Conservation (phyloP, 2,888 invertebrate species). For the Caenorhabditis sp. region DNA sequence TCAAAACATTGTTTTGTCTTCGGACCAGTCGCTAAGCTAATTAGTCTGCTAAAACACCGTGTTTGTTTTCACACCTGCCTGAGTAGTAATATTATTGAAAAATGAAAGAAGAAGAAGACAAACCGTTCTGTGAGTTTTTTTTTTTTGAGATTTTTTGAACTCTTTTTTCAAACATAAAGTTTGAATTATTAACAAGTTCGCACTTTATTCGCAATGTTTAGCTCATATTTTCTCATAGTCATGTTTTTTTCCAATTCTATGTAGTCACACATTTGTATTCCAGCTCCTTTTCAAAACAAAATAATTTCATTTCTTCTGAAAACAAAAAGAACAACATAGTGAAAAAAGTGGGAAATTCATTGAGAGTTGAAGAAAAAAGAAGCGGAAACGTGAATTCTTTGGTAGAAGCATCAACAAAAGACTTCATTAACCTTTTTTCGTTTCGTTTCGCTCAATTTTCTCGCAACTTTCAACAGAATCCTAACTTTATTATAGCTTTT, state of each 20-base stretch:
- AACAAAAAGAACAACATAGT: slow-evolving; percentile 5
- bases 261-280: slow-evolving; percentile 2
- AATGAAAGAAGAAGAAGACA: neutral
- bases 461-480: neutral
- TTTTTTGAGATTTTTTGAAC: neutral
- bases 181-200: neutral
- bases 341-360: slow-evolving; percentile 1
- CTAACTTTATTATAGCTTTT: neutral
- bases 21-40: neutral
- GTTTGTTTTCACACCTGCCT: neutral
- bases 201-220: neutral
- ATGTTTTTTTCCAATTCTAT: neutral
- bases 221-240: neutral
- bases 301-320: slow-evolving; percentile 30
- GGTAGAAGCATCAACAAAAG: slow-evolving; percentile 23
- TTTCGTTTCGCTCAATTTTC: slow-evolving; percentile 7
- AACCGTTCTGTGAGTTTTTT: slow-evolving; percentile 3
- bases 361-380: slow-evolving; percentile 19
- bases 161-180: neutral
- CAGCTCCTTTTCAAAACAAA: slow-evolving; percentile 10
- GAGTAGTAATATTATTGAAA: neutral
- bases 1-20: neutral
- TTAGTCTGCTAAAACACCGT: neutral
- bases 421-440: slow-evolving; percentile 39
- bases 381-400: slow-evolving; percentile 25